A percentile compares a stretch with the other conserved stretches of the same genome.
Conservation (phyloP, 2,113 vertebrate genomes). For the Cnemophilus loriae region DNA sequence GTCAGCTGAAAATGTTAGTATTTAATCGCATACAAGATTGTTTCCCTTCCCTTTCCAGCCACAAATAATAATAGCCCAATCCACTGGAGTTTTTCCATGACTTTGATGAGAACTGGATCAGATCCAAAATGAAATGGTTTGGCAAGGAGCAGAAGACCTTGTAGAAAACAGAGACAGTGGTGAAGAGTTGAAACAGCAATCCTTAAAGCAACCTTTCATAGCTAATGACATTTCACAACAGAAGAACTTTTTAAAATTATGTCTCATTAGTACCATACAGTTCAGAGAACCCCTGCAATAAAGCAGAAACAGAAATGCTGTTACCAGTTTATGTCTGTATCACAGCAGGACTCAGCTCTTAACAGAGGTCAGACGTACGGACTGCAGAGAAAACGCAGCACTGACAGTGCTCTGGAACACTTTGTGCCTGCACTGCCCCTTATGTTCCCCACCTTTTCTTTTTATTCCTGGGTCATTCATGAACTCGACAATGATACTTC, state of each 20-base stretch:
- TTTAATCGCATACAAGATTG: neutral
- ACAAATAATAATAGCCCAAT: conserved; percentile 4
- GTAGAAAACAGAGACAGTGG: neutral
- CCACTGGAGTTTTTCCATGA: conserved; percentile 9
- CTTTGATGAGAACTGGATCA: neutral
- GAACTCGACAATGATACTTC: neutral
- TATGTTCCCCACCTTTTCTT: neutral
- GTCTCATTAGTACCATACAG: neutral
- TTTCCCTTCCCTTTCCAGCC: neutral
- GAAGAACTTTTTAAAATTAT: neutral
- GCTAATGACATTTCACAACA: neutral
- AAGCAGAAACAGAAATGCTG: neutral
- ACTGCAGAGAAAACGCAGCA: neutral
- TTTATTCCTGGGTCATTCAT: neutral
- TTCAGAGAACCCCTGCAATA: neutral
- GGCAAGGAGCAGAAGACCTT: neutral
- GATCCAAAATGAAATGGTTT: conserved; percentile 20
- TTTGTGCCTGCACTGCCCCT: neutral
- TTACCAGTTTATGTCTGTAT: neutral
- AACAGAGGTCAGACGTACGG: neutral
- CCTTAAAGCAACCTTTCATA: neutral
- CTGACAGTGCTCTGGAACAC: neutral
- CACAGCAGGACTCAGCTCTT: neutral
- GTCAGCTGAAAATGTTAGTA: neutral
- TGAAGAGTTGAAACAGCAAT: neutral